These are phyloP conservation scores for Macrosteles quadrilineatus DNA, from an alignment of 1,140 invertebrate species.

Conservation along the genomic window DNA sequence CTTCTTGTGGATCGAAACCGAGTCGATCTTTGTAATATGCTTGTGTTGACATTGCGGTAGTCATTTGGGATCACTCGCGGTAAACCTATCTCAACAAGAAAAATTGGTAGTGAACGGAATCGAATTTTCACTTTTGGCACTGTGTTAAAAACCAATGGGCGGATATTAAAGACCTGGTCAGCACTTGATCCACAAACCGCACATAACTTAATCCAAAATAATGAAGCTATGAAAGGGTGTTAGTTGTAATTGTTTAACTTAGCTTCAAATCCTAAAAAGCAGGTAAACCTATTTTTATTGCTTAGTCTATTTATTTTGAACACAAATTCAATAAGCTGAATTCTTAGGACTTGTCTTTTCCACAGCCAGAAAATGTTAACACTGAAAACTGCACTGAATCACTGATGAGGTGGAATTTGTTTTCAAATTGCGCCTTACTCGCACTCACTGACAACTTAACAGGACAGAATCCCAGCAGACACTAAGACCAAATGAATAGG, in stretches of 20 bases:
- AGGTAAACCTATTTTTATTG: too few species aligned
- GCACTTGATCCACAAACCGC: too few species aligned
- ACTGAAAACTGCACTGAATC: conserved; percentile 12
- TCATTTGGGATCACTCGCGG: conserved; percentile 28
- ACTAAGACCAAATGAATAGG: conserved; percentile 27
- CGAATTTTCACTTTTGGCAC: too few species aligned
- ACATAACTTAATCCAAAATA: too few species aligned
- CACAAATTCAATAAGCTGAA: too few species aligned
- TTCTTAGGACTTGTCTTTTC: too few species aligned
- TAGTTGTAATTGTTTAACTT: too few species aligned
- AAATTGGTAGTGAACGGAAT: neutral
- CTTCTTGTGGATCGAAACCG: conserved; percentile 84
- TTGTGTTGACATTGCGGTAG: conserved; percentile 72
- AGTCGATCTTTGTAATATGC: conserved; percentile 87
- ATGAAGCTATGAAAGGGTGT: too few species aligned
- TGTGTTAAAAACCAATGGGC: neutral
- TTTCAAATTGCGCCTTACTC: neutral
- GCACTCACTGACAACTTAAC: conserved; percentile 10
- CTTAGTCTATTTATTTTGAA: too few species aligned
- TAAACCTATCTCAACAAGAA: neutral
- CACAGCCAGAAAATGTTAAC: neutral
- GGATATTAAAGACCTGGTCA: too few species aligned
- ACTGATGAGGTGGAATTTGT: neutral
- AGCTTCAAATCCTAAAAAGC: too few species aligned
- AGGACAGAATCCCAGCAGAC: conserved; percentile 24